These are phyloP conservation scores for Camptogramma bilineatum DNA, from an alignment of 2,888 invertebrate species.

Conservation along the genomic window DNA sequence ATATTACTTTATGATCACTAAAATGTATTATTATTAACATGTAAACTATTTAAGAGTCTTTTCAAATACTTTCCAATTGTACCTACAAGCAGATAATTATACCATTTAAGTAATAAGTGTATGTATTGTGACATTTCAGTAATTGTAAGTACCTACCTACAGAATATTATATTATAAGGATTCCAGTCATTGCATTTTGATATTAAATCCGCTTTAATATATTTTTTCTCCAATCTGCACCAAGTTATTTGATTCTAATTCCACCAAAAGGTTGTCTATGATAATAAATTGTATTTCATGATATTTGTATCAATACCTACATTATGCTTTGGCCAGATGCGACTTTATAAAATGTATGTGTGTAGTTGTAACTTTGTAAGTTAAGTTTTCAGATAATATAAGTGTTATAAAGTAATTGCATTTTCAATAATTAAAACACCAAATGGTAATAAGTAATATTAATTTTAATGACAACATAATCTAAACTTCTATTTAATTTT, in stretches of 20 bases:
- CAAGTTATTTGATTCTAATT: too few relatives aligned
- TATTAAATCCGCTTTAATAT: too few relatives aligned
- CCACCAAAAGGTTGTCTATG: background rate
- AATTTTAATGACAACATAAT: constrained; percentile 25
- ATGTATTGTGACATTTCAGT: background rate
- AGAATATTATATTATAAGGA: background rate
- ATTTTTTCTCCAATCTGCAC: too few relatives aligned
- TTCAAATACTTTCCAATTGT: background rate
- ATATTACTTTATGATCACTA: constrained; percentile 3
- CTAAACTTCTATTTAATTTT: constrained; percentile 11
- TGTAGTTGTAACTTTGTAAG: constrained; percentile 29
- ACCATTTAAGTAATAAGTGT: too few relatives aligned
- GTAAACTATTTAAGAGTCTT: background rate
- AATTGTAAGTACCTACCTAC: background rate
- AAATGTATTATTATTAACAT: background rate
- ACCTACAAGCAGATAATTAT: background rate
- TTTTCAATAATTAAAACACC: constrained; percentile 21
- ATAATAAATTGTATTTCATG: background rate
- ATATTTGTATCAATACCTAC: background rate
- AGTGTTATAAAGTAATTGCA: constrained; percentile 35
- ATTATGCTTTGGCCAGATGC: background rate
- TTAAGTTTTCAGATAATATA: constrained; percentile 44
- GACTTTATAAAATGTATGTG: constrained; percentile 9
- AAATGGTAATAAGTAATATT: background rate
- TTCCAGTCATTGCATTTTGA: background rate